phyloP scores from a whole-genome alignment of 2,888 invertebrate species.

The Linnaemya tessellans region DNA sequence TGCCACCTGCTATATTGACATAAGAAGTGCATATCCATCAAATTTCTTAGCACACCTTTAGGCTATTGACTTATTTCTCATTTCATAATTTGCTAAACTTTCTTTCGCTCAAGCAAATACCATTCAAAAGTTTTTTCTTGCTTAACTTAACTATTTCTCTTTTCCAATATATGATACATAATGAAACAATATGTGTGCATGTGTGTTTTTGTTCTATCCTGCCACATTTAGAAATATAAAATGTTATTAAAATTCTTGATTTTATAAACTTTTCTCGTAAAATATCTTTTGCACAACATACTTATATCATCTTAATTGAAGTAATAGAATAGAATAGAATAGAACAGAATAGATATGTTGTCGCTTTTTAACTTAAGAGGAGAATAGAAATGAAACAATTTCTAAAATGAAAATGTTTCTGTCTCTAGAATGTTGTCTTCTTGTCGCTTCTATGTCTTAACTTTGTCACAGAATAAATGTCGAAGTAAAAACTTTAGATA shows the following conservation, averaged over 20 bases:
- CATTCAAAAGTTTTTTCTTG: not conserved
- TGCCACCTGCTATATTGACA: not conserved
- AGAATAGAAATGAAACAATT: conserved; percentile 16
- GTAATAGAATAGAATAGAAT: too few species aligned
- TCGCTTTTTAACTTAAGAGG: conserved; percentile 26
- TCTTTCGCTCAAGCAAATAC: not conserved
- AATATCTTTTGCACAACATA: conserved; percentile 12
- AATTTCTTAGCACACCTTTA: conserved; percentile 35
- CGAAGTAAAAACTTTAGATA: conserved; percentile 54
- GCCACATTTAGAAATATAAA: not conserved
- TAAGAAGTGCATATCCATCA: not conserved
- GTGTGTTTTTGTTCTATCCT: not conserved
- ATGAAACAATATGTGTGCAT: not conserved
- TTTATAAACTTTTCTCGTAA: not conserved
- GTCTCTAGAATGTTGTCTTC: conserved; percentile 24
- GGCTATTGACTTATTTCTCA: not conserved
- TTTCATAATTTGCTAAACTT: not conserved
- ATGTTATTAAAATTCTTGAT: conserved; percentile 6
- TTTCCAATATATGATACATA: not conserved
- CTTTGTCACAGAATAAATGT: conserved; percentile 50
- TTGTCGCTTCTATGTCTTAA: not conserved
- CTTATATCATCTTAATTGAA: conserved; percentile 45
- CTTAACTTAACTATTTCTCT: not conserved
- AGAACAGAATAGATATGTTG: conserved; percentile 48
- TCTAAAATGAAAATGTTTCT: conserved; percentile 46